Percentiles rank a stretch among this genome's conserved stretches.
Evolutionary conservation across 2,888 invertebrate genomes (phyloP).

Genomic region (Antitype chi): DNA sequence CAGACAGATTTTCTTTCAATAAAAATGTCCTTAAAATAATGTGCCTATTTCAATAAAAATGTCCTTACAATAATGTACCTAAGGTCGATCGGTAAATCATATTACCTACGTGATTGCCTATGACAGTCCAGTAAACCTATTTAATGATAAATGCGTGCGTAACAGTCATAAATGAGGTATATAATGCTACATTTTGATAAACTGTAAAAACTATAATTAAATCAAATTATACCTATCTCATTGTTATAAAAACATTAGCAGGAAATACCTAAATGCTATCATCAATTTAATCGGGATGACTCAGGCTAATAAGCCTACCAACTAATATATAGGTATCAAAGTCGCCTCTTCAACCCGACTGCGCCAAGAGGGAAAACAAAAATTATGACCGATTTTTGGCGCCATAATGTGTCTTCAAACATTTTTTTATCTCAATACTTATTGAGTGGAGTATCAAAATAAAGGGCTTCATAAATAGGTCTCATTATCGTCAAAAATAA

Average conservation of each 20-base stretch:
- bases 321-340: neutral
- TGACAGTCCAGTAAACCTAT: neutral
- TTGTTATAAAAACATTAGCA: neutral
- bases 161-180: slow-evolving; percentile 5
- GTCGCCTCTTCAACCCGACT: neutral
- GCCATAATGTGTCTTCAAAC: no score
- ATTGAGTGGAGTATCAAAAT: no score
- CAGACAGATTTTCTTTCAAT: neutral
- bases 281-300: slow-evolving; percentile 5
- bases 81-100: slow-evolving; percentile 10
- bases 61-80: neutral
- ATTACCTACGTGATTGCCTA: slow-evolving; percentile 1
- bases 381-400: no score
- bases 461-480: no score
- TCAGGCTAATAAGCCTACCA: neutral
- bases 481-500: no score
- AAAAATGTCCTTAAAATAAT: neutral
- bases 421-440: no score
- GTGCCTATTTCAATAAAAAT: neutral
- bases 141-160: slow-evolving; percentile 14
- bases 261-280: neutral
- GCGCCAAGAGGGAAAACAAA: no score
- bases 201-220: neutral
- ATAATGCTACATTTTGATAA: neutral
- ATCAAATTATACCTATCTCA: neutral